Conservation (phyloP, 1,140 invertebrate genomes). For the Heliconius congener region DNA sequence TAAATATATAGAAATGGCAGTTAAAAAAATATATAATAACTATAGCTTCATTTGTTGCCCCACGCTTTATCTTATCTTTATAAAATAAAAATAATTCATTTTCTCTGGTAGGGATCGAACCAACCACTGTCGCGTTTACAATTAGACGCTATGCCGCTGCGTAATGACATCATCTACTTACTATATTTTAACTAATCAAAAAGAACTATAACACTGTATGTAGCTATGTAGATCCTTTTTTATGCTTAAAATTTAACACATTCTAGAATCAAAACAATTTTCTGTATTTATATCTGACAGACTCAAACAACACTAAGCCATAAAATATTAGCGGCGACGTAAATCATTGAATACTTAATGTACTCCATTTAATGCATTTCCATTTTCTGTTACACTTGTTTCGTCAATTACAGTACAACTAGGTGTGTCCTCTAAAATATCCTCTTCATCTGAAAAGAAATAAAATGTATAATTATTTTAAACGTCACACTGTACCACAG, state of each 20-base stretch:
- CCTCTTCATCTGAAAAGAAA: constrained; percentile 59
- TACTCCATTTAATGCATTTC: constrained; percentile 56
- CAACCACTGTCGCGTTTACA: too few species aligned
- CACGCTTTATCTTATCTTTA: too few species aligned
- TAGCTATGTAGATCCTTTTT: not conserved
- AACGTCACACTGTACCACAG: too few species aligned
- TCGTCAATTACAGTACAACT: constrained; percentile 65
- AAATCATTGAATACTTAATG: constrained; percentile 43
- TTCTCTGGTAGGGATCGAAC: too few species aligned
- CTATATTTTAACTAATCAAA: not conserved
- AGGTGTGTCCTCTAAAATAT: constrained; percentile 54
- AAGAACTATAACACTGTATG: not conserved
- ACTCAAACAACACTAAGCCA: not conserved
- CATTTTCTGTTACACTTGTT: constrained; percentile 64
- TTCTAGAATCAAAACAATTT: not conserved
- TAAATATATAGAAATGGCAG: constrained; percentile 1
- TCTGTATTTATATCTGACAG: not conserved
- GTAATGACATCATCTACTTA: too few species aligned
- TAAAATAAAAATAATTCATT: too few species aligned
- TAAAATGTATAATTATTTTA: not conserved
- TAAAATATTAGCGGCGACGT: constrained; percentile 20
- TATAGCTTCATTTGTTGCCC: too few species aligned
- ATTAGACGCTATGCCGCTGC: too few species aligned
- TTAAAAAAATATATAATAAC: too few species aligned
- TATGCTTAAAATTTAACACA: not conserved